Evolutionary conservation across 2,888 invertebrate species (phyloP), one percentile per base, ranked within the genome.

Genomic region (Rhagonycha fulva): DNA sequence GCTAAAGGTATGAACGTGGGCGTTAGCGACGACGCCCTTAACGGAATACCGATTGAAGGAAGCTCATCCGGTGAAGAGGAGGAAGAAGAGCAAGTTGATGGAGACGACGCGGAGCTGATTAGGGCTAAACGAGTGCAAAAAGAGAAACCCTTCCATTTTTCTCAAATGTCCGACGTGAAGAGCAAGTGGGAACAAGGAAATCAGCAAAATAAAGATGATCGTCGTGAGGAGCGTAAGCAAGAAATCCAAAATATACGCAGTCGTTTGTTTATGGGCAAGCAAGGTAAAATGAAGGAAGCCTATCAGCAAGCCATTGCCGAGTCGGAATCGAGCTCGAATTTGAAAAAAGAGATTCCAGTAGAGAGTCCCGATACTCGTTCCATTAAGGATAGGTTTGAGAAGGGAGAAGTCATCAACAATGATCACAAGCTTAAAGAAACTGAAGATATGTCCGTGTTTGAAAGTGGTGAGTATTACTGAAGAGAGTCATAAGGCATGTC

Each of bases 231-330:
- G 85, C 90, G 96, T 68, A 96, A 96, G 85, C 96, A 96, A 85
- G 97, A 97, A 88, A 94, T 96, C 81, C 95, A 95, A 87, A 94
- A 93, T 81, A 95, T 97, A 82, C 91, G 97, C 73, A 95, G 95
- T 83, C 89, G 95, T 68, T 89, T 97, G 23, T 96, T 96, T 84
- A 92, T 95, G 94, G 94, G 96, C 11, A 96, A 96, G 86, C 96
- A 96, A 88, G 95, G 86, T 47, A 95, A 95, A 84, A 94, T 97
- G 88, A 97, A 96, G 86, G 96, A 96, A 85, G 93, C 95, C 91
- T 97, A 97, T 86, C 96, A 97, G 84, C 96, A 96, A 84, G 96
- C 96, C 0, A 95, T 96, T 0, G 92, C 93, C 82, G 95, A 95
- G 83, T 94, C 94, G 76, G 95, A 94, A 86, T 85, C 86, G 0